Base-by-base conservation (phyloP, 2,797 vertebrate genomes). In the Pseudotriccus pelzelni region DNA sequence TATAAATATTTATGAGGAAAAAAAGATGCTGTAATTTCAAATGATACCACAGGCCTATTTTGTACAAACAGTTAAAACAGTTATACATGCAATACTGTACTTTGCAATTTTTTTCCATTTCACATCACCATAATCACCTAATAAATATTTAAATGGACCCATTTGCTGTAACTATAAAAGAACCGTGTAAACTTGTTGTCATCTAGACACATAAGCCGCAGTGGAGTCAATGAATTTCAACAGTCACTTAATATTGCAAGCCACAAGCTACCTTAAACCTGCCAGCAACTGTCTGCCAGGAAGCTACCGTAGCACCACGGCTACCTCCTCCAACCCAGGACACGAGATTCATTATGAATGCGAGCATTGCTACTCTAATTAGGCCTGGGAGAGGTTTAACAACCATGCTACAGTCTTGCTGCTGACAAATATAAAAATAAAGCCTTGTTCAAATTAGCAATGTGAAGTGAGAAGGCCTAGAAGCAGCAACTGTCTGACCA, bases 381-480 rank as follows among this genome's bases (percentile, higher is more conserved):
- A 99, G 98, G 98, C 98, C 98, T 98, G 97, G 97, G 98, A 98
- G 98, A 98, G 98, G 98, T 98, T 98, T 98, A 99, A 99, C 99
- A 99, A 98, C 98, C 98, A 97, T 95, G 98, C 98, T 98, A 98
- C 99, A 99, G 99, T 99, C 98, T 98, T 97, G 98, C 98, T 98
- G 97, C 98, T 98, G 98, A 98, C 98, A 98, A 98, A 98, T 98
- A 98, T 98, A 98, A 99, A 98, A 99, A 99, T 98, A 99, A 99
- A 98, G 98, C 98, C 99, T 99, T 99, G 99, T 99, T 99, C 98
- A 98, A 99, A 99, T 98, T 98, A 99, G 98, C 98, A 98, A 98
- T 97, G 98, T 98, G 98, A 98, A 98, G 98, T 98, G 98, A 98
- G 98, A 98, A 98, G 98, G 98, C 97, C 97, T 98, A 98, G 98